Conservation (phyloP, 2,797 vertebrate species). For the Epinephelus coioides region DNA sequence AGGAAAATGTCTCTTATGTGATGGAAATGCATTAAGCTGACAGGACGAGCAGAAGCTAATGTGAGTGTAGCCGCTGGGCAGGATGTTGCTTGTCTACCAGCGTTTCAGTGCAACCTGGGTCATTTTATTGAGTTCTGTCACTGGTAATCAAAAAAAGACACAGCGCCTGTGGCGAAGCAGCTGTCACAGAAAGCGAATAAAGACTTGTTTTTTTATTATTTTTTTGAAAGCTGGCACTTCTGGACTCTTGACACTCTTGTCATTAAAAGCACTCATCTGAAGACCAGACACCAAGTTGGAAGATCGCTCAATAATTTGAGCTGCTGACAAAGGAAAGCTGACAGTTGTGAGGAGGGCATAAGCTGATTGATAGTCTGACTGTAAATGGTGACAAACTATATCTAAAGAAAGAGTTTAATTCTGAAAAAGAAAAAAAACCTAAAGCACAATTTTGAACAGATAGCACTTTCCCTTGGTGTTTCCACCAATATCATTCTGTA, state of each 20-base stretch:
- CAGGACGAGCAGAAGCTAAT: slow-evolving; percentile 70
- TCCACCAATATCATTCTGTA: not conserved
- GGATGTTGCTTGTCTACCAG: slow-evolving; percentile 61
- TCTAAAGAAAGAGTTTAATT: slow-evolving; percentile 9
- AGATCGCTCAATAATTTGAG: slow-evolving; percentile 25
- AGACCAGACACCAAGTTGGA: not conserved
- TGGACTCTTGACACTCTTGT: slow-evolving; percentile 38
- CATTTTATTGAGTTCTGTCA: slow-evolving; percentile 76
- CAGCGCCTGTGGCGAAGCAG: slow-evolving; percentile 41
- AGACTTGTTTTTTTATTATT: slow-evolving; percentile 31
- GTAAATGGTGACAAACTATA: not conserved
- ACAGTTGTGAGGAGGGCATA: slow-evolving; percentile 10
- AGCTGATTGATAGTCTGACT: slow-evolving; percentile 21
- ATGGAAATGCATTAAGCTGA: slow-evolving; percentile 81
- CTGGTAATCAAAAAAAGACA: slow-evolving; percentile 71
- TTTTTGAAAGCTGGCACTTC: slow-evolving; percentile 33
- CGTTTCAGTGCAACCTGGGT: slow-evolving; percentile 61
- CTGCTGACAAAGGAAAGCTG: slow-evolving; percentile 28
- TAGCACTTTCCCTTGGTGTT: not conserved
- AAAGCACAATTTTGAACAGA: not conserved
- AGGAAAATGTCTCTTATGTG: slow-evolving; percentile 68
- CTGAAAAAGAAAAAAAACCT: not conserved
- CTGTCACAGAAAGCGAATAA: slow-evolving; percentile 63
- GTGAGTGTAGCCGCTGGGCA: slow-evolving; percentile 66
- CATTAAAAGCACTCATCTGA: slow-evolving; percentile 29